These are phyloP conservation scores for Heliconius ismenius DNA, from an alignment of 2,888 invertebrate species.

Conservation along the genomic window DNA sequence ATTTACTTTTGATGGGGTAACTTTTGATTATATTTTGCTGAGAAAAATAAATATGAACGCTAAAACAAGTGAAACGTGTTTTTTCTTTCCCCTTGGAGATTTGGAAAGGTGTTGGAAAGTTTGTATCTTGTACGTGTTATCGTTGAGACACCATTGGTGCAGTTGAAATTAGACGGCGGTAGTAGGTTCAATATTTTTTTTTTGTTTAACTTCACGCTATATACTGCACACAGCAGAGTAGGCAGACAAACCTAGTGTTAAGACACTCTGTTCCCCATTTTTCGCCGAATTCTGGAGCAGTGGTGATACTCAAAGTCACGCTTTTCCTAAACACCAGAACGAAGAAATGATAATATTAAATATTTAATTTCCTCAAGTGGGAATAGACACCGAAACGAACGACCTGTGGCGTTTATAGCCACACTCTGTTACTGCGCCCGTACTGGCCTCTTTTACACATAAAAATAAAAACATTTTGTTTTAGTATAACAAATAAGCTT, in stretches of 20 bases:
- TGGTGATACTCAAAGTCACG: too few species aligned
- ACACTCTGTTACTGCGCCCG: too few species aligned
- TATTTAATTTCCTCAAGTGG: too few species aligned
- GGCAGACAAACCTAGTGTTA: too few species aligned
- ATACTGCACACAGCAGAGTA: too few species aligned
- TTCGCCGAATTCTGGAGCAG: too few species aligned
- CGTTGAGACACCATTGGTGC: not conserved
- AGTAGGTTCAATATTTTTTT: not conserved
- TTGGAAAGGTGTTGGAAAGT: not conserved
- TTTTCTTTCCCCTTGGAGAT: not conserved
- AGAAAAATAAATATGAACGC: conserved; percentile 5
- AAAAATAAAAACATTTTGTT: not conserved
- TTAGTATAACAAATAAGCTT: not conserved
- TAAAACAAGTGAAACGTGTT: not conserved
- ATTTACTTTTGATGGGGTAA: conserved; percentile 9
- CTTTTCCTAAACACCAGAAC: too few species aligned
- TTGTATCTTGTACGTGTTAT: not conserved
- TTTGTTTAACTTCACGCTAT: too few species aligned
- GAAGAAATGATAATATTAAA: too few species aligned
- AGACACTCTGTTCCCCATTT: too few species aligned
- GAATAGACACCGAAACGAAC: too few species aligned
- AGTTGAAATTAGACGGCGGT: not conserved
- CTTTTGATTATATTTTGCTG: conserved; percentile 20
- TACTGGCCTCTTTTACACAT: not conserved
- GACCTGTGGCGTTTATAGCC: too few species aligned